A percentile compares a stretch with the other conserved stretches of the same genome.
phyloP scores from a whole-genome alignment of 2,113 vertebrate genomes.

The cattle (Bos taurus) region ARS-UCD2.0 NC_037336.1:2974001-2974500 shows the following conservation, averaged over 20 bases:
- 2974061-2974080: not conserved
- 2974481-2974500: not conserved
- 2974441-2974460: not conserved
- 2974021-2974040: not conserved
- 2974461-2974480: not conserved
- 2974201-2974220: not conserved
- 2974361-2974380: not conserved
- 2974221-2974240: not conserved
- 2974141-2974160: not conserved
- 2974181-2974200: not conserved
- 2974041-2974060: not conserved
- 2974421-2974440: not conserved
- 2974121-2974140: not conserved
- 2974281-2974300: not conserved
- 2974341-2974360: not conserved
- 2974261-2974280: not conserved
- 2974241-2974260: not conserved
- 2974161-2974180: not conserved
- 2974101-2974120: not conserved
- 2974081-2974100: not conserved
- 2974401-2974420: not conserved
- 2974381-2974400: not conserved
- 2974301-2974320: not conserved
- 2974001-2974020: conserved; percentile 19
- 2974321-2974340: not conserved